phyloP scores from a whole-genome alignment of 1,140 invertebrate genomes.

The Aphaenogaster floridana region DNA sequence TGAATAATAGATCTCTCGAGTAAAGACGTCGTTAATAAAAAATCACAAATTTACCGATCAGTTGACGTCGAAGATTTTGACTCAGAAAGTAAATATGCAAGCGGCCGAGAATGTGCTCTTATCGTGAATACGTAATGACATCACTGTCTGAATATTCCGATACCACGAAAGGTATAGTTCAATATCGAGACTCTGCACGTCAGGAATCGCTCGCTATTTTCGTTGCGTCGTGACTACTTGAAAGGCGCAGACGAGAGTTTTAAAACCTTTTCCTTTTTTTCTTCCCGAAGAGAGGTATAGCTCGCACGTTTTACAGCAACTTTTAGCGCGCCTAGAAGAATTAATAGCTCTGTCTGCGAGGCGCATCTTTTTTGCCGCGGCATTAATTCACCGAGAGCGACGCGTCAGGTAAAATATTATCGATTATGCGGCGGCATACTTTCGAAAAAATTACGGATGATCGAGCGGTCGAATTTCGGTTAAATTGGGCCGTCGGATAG shows the following conservation, averaged over 20 bases:
- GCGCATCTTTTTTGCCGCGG: neutral
- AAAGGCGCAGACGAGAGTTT: neutral
- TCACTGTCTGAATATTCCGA: slow-evolving; percentile 47
- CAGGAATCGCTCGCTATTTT: neutral
- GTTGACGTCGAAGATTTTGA: slow-evolving; percentile 20
- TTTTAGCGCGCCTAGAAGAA: neutral
- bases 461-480: slow-evolving; percentile 40
- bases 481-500: slow-evolving; percentile 50
- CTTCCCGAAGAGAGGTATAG: neutral
- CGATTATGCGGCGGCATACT: slow-evolving; percentile 57
- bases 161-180: slow-evolving; percentile 30
- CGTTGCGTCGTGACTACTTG: slow-evolving; percentile 14
- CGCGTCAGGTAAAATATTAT: slow-evolving; percentile 4
- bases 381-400: slow-evolving; percentile 38
- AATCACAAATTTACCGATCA: slow-evolving; percentile 37
- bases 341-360: slow-evolving; percentile 20
- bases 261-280: neutral
- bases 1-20: neutral
- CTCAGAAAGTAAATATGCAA: slow-evolving; percentile 38
- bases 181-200: neutral
- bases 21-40: slow-evolving; percentile 31
- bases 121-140: slow-evolving; percentile 45
- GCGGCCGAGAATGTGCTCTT: slow-evolving; percentile 31
- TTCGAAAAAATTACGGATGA: slow-evolving; percentile 60
- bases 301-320: slow-evolving; percentile 23